phyloP scores from a whole-genome alignment of 2,888 invertebrate species.

The Zeuzera pyrina region DNA sequence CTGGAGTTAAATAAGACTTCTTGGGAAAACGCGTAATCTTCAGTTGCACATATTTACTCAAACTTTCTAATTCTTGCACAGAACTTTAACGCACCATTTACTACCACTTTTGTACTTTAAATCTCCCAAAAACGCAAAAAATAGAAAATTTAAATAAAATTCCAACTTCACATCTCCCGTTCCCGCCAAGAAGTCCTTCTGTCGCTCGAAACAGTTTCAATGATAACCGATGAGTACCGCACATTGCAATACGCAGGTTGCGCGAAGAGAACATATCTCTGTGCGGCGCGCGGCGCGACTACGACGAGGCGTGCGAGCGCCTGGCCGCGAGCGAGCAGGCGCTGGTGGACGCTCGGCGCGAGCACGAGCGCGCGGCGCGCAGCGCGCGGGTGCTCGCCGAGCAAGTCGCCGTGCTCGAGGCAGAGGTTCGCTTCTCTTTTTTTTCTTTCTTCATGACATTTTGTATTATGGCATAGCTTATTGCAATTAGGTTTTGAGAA shows the following conservation, averaged over 20 bases:
- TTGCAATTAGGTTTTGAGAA: neutral
- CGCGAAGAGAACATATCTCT: constrained; percentile 50
- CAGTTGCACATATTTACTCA: no score
- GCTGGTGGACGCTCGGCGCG: constrained; percentile 30
- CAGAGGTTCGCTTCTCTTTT: constrained; percentile 29
- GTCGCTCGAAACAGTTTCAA: no score
- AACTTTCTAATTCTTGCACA: no score
- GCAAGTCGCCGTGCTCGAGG: constrained; percentile 33
- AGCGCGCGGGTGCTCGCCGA: constrained; percentile 25
- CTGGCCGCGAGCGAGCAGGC: constrained; percentile 34
- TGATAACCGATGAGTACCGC: neutral
- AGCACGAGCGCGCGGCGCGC: constrained; percentile 30
- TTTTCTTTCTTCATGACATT: neutral
- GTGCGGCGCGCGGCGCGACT: constrained; percentile 38
- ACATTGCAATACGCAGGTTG: constrained; percentile 24
- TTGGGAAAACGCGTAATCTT: no score
- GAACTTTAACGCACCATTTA: no score
- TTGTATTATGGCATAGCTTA: neutral
- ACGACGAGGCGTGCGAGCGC: constrained; percentile 52
- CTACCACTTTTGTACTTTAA: no score
- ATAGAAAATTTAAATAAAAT: no score
- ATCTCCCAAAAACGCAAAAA: no score
- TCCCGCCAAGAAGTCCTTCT: no score
- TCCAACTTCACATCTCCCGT: no score
- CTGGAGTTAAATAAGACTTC: no score